These are phyloP conservation scores for Ophiodon elongatus DNA, from an alignment of 2,113 vertebrate species.

Conservation along the genomic window DNA sequence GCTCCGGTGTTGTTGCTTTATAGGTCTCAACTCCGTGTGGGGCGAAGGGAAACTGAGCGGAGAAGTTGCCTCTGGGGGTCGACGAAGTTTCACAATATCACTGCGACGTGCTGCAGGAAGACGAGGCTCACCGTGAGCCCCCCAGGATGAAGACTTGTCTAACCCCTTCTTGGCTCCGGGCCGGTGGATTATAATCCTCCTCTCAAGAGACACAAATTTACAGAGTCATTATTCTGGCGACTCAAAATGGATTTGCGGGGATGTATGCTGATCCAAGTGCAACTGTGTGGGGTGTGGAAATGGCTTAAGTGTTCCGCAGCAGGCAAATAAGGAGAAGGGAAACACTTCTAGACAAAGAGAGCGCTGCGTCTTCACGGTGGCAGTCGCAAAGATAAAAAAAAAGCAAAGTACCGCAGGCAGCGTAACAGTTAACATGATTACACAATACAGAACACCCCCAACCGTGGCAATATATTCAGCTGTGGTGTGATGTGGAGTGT, in stretches of 20 bases:
- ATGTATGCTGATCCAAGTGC: slow-evolving; percentile 52
- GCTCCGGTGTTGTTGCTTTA: slow-evolving; percentile 5
- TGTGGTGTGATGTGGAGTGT: slow-evolving; percentile 7
- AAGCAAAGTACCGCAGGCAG: slow-evolving; percentile 23
- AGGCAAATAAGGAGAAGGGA: slow-evolving; percentile 55
- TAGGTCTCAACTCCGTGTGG: not conserved
- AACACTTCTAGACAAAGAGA: slow-evolving; percentile 46
- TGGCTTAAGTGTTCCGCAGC: slow-evolving; percentile 50
- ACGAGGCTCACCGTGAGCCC: slow-evolving; percentile 25
- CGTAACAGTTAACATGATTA: slow-evolving; percentile 45
- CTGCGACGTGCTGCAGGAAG: slow-evolving; percentile 37
- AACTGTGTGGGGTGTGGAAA: slow-evolving; percentile 66
- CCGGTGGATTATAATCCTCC: slow-evolving; percentile 63
- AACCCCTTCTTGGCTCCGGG: slow-evolving; percentile 42
- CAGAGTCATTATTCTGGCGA: slow-evolving; percentile 58
- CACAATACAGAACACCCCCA: slow-evolving; percentile 48
- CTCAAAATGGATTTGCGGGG: slow-evolving; percentile 53
- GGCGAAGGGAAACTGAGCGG: slow-evolving; percentile 3
- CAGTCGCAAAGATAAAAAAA: slow-evolving; percentile 34
- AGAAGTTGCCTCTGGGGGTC: slow-evolving; percentile 10
- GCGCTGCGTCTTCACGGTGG: slow-evolving; percentile 41
- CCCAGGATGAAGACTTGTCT: slow-evolving; percentile 32
- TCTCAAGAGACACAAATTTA: slow-evolving; percentile 52
- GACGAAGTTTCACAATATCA: slow-evolving; percentile 46
- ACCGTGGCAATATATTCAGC: slow-evolving; percentile 4